Percentiles rank a stretch among this genome's conserved stretches.
Conservation (phyloP, 2,797 vertebrate species). For the Pangasius larnaudii region DNA sequence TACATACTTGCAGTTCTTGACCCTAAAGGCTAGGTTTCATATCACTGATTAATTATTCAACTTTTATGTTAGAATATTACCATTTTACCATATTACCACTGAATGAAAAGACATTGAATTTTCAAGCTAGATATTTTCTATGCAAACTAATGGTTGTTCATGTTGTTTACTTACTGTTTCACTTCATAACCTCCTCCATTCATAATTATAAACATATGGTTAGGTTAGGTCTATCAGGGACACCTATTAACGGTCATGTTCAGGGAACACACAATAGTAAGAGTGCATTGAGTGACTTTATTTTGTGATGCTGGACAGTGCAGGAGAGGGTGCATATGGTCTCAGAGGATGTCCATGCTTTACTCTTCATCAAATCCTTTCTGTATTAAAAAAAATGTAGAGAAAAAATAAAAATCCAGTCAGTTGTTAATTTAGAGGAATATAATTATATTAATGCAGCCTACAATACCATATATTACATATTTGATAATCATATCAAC, state of each 20-base stretch:
- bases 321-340: slow-evolving; percentile 19
- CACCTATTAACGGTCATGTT: not conserved
- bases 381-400: slow-evolving; percentile 59
- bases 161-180: not conserved
- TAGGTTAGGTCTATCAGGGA: not conserved
- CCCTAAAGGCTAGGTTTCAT: not conserved
- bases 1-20: not conserved
- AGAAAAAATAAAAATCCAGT: slow-evolving; percentile 54
- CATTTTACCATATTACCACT: not conserved
- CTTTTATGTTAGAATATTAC: not conserved
- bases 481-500: not conserved
- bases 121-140: not conserved
- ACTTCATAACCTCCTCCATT: not conserved
- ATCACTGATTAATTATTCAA: not conserved
- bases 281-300: slow-evolving; percentile 23
- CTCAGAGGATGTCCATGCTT: slow-evolving; percentile 66
- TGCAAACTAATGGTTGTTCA: not conserved
- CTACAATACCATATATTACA: not conserved
- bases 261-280: slow-evolving; percentile 15
- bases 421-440: slow-evolving; percentile 23
- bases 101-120: not conserved
- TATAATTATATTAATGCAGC: not conserved
- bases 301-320: slow-evolving; percentile 20
- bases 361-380: slow-evolving; percentile 80
- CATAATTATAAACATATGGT: not conserved